Evolutionary conservation across 2,888 invertebrate genomes (phyloP), one percentile per base, ranked within the genome.

Genomic region (Leptinotarsa haldemani): DNA sequence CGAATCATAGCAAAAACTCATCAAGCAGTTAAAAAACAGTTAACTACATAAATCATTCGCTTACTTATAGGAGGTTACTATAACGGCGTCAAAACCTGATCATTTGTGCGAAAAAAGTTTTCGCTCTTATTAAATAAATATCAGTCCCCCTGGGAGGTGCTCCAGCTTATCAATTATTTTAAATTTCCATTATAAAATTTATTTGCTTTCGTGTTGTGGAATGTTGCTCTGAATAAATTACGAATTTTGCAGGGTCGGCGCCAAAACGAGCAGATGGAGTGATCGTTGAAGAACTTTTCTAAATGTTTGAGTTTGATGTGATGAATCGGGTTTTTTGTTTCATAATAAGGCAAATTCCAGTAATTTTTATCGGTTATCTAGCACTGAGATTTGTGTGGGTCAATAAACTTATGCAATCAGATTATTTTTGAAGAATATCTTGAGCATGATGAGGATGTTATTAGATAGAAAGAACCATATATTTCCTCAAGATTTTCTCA

Each of bases 221-320:
- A 77, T 75, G 75, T 72, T 63, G 75, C 72, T 75, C 75, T 72
- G 75, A 75, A 75, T 75, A 75, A 67, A 72, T 75, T 72, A 72
- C 65, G 52, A 63, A 56, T 22, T 20, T 9, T 61, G 16, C 71
- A 70, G 61, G 70, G 61, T 63, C 63, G 64, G 52, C 61, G n/a
- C 63, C 66, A 20, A 56, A 22, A 15, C 22, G 15, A 22, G 12
- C 56, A 56, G 25, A 15, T 22, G 22, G 13, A 56, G 13, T 1
- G 9, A 22, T 22, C 22, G 56, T 13, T 22, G 22, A 13, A 1
- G 22, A 22, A 56, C 61, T 15, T 16, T 15, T 30, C 15, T 0
- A 30, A 30, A 7, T 61, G 16, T 15, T n/a, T 30, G 9, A 40
- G 40, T 40, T 0, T 40, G 2, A 40, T 40, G 40, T 40, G 40